Evolutionary conservation across 2,797 vertebrate species (phyloP).

Genomic region (Molothrus aeneus): DNA sequence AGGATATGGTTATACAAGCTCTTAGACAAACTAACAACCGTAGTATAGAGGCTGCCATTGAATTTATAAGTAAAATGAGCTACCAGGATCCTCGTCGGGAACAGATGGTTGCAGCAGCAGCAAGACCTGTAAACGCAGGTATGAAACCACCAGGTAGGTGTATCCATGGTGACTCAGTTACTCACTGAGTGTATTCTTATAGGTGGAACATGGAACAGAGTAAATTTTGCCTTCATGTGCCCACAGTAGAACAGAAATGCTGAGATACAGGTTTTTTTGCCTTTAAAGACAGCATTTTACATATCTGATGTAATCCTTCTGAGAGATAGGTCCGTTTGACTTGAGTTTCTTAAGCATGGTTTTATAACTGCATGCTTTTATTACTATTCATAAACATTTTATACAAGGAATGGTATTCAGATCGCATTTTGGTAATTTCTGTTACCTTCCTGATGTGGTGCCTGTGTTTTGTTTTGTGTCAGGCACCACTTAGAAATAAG

Average conservation of each 20-base stretch:
- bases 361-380: not conserved
- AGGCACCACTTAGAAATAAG: not conserved
- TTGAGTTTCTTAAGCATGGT: not conserved
- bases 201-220: not conserved
- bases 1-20: slow-evolving; percentile 88
- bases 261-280: not conserved
- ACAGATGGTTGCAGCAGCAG: slow-evolving; percentile 82
- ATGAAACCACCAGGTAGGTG: slow-evolving; percentile 87
- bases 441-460: not conserved
- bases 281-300: not conserved
- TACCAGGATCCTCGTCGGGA: slow-evolving; percentile 91
- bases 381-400: not conserved
- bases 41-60: slow-evolving; percentile 88
- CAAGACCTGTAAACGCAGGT: slow-evolving; percentile 81
- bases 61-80: slow-evolving; percentile 92
- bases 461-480: not conserved
- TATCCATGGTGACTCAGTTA: not conserved
- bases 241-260: not conserved
- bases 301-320: not conserved
- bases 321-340: not conserved
- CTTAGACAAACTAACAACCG: slow-evolving; percentile 87
- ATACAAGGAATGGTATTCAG: not conserved
- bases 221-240: not conserved
- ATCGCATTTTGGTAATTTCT: not conserved
- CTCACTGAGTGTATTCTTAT: not conserved